phyloP scores from a whole-genome alignment of 2,888 invertebrate species.

The Caenorhabditis sulstoni region DNA sequence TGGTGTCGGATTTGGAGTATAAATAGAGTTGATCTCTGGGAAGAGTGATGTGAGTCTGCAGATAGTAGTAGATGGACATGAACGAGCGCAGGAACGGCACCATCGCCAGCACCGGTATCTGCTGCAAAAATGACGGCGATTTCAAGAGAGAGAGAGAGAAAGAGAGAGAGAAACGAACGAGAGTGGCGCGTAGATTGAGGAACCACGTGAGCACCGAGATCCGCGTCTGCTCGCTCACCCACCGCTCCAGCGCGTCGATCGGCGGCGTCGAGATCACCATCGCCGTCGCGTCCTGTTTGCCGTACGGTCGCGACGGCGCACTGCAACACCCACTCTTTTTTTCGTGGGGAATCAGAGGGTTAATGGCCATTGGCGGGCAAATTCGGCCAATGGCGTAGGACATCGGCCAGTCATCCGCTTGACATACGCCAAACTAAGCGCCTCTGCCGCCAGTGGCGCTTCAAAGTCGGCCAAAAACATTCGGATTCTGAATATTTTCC shows the following conservation, averaged over 20 bases:
- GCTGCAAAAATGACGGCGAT: constrained; percentile 37
- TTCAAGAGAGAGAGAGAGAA: background rate
- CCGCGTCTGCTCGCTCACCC: constrained; percentile 48
- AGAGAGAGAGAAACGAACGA: constrained; percentile 20
- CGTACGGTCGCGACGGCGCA: constrained; percentile 62
- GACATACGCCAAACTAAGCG: too few relatives aligned
- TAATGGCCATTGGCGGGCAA: too few relatives aligned
- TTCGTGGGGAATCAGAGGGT: too few relatives aligned
- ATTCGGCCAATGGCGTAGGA: too few relatives aligned
- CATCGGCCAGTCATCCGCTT: too few relatives aligned
- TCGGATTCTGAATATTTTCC: too few relatives aligned
- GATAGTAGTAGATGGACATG: constrained; percentile 65
- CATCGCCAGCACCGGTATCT: constrained; percentile 56
- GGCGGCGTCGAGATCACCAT: constrained; percentile 67
- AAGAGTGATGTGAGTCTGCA: constrained; percentile 57
- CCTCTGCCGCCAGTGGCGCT: too few relatives aligned
- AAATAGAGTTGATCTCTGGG: constrained; percentile 63
- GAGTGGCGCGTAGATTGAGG: constrained; percentile 38
- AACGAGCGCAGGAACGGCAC: constrained; percentile 62
- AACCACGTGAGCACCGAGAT: constrained; percentile 36
- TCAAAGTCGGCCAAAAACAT: too few relatives aligned
- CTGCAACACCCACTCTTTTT: constrained; percentile 17
- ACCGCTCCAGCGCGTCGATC: constrained; percentile 54
- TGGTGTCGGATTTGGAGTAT: constrained; percentile 59
- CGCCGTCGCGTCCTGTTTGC: constrained; percentile 62